Evolutionary conservation across 2,888 invertebrate species (phyloP).

Genomic region (Parthenolecanium corni): DNA sequence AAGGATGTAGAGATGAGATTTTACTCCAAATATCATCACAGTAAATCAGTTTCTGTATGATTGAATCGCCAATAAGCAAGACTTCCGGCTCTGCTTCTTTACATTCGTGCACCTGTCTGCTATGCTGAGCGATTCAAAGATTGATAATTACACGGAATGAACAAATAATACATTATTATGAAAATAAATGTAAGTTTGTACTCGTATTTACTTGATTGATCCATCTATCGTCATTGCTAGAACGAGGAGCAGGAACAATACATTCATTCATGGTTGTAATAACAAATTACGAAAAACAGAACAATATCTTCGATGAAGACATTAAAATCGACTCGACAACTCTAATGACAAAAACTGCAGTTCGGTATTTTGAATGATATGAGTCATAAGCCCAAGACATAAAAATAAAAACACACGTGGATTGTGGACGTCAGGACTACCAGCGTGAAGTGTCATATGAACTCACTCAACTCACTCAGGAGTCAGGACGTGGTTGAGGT

Average conservation of each 20-base stretch:
- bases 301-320: too few relatives aligned
- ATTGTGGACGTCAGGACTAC: too few relatives aligned
- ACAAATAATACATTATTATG: background rate
- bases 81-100: conserved; percentile 85
- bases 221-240: conserved; percentile 46
- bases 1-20: conserved; percentile 79
- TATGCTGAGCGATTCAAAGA: conserved; percentile 52
- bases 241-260: conserved; percentile 6
- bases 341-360: too few relatives aligned
- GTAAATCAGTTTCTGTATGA: conserved; percentile 60
- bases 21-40: conserved; percentile 82
- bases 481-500: too few relatives aligned
- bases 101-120: conserved; percentile 69
- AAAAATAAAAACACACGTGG: too few relatives aligned
- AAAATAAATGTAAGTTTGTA: background rate
- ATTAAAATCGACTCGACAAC: too few relatives aligned
- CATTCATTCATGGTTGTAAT: conserved; percentile 4
- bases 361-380: too few relatives aligned
- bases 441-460: too few relatives aligned
- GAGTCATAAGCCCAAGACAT: too few relatives aligned
- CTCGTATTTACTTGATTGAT: conserved; percentile 58
- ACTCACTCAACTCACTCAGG: too few relatives aligned
- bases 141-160: background rate
- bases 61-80: conserved; percentile 78
- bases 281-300: too few relatives aligned